Conservation (phyloP, 2,113 vertebrate species). For the Xerus inauris region DNA sequence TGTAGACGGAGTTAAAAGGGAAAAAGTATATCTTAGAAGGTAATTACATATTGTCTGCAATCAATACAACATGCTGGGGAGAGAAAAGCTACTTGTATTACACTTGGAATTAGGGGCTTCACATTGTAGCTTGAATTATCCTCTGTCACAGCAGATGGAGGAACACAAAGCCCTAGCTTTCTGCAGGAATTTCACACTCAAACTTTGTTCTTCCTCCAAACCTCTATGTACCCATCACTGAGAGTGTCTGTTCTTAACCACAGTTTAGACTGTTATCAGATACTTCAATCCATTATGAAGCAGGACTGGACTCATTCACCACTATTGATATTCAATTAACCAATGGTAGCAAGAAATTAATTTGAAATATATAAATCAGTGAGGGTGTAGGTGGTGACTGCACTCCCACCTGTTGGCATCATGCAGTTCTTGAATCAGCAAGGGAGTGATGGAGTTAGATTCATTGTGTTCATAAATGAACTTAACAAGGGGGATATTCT, state of each 20-base stretch:
- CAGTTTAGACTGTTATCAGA: background rate
- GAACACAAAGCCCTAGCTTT: background rate
- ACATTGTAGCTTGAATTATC: constrained; percentile 4
- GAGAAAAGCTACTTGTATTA: constrained; percentile 56
- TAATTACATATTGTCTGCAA: constrained; percentile 73
- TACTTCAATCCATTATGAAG: fast-evolving
- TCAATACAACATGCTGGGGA: constrained; percentile 64
- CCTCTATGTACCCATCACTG: fast-evolving
- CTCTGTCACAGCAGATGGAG: background rate
- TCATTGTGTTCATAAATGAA: background rate
- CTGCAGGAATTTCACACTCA: background rate
- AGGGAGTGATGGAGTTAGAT: background rate
- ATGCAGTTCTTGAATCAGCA: background rate
- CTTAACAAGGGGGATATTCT: background rate
- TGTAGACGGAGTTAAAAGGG: constrained; percentile 65
- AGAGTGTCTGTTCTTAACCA: background rate
- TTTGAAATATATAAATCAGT: background rate
- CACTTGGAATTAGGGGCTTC: constrained; percentile 54
- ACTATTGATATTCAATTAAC: background rate
- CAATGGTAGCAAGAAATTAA: background rate
- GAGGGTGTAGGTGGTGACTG: background rate
- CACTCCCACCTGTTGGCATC: background rate
- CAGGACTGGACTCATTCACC: background rate
- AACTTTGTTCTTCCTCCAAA: background rate
- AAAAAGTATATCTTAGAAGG: constrained; percentile 68